Evolutionary conservation across 1,140 invertebrate genomes (phyloP), one percentile per base, ranked within the genome.

Genomic region (Calephelis virginiensis): DNA sequence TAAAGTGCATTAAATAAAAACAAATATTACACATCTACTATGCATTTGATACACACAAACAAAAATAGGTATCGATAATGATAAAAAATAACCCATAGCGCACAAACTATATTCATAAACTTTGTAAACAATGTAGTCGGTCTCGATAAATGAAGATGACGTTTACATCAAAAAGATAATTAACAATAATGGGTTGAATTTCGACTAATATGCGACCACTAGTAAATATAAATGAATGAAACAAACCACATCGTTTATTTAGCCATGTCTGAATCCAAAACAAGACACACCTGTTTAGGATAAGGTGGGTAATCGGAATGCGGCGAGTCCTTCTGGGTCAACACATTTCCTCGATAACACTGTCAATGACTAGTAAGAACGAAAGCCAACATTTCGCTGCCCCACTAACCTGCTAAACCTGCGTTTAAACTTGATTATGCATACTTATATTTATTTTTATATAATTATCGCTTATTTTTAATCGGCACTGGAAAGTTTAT

Each of bases 341-440:
- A 60, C 63, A 61, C 67, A 68, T 65, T 53, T 62, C 43, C 67
- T 66, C 72, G 75, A 78, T 83, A 83, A 77, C 76, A 78, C 73
- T 74, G 78, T 76, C 80, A 82, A 77, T 80, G 80, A 80, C 74
- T 76, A 78, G 74, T 77, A 80, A 77, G 67, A 83, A 83, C 78
- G 83, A 87, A 87, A 87, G 85, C 78, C 74, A 80, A 78, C 82
- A 83, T 85, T 86, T 83, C 81, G 81, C 81, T 76, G 85, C 4
- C 81, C 83, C 67, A 85, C 78, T 87, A 74, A 67, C 83, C 80
- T 69, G 82, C 79, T 83, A 38, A 28, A 14, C n/a, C 10, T 63
- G 61, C 50, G 63, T 50, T 56, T 59, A 67, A 47, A 53, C 45
- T 62, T 61, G 46, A 40, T 50, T 67, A 53, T 28, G 17, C 38